Percentiles rank a stretch among this genome's conserved stretches.
Conservation (phyloP, 2,888 invertebrate genomes). For the Nematopogon swammerdamellus region DNA sequence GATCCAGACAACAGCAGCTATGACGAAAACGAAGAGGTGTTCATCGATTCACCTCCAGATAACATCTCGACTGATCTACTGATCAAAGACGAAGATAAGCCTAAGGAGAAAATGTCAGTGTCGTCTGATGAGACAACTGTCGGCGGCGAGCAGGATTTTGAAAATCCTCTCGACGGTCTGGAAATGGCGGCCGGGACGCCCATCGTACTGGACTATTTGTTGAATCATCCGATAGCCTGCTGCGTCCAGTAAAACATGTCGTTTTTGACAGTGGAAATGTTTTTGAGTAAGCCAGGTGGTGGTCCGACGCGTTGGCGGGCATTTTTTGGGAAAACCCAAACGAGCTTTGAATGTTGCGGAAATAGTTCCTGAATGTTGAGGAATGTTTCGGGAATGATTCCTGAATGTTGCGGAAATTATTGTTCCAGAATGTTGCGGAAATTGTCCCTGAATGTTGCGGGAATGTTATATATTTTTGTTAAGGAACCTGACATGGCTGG, state of each 20-base stretch:
- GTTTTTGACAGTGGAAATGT: too few relatives aligned
- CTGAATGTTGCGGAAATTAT: too few relatives aligned
- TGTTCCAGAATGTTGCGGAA: too few relatives aligned
- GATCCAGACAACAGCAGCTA: constrained; percentile 16
- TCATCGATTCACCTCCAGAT: constrained; percentile 30
- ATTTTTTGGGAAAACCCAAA: too few relatives aligned
- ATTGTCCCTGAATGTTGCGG: too few relatives aligned
- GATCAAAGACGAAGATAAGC: constrained; percentile 16
- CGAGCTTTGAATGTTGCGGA: too few relatives aligned
- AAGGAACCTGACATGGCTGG: too few relatives aligned
- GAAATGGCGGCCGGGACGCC: constrained; percentile 48
- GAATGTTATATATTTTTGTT: too few relatives aligned
- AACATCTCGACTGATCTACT: constrained; percentile 36
- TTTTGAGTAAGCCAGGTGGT: too few relatives aligned
- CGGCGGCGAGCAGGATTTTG: constrained; percentile 18
- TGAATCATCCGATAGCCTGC: constrained; percentile 44
- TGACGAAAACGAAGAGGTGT: constrained; percentile 37
- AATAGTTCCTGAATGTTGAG: too few relatives aligned
- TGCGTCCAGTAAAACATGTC: constrained; percentile 20
- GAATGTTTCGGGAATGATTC: too few relatives aligned
- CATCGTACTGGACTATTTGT: constrained; percentile 34
- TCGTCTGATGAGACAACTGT: constrained; percentile 20
- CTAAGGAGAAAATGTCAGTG: constrained; percentile 25
- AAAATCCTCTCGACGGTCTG: constrained; percentile 24
- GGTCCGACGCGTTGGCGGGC: too few relatives aligned